Conservation (phyloP, 92 coral and sea anemone species). For the Desmophyllum pertusum region DNA sequence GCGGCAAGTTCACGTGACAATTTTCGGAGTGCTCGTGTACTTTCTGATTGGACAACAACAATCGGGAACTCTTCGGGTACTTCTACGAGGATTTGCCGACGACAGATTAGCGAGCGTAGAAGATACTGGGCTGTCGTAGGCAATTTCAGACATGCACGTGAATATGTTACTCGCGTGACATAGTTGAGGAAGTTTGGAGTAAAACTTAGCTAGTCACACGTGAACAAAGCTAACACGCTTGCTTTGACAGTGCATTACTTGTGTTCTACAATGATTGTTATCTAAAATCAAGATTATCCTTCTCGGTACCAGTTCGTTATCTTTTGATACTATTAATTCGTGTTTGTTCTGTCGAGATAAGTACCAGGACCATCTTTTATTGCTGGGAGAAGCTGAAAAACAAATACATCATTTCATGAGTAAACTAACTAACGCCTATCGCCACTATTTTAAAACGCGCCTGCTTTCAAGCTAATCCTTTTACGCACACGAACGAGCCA, state of each 20-base stretch:
- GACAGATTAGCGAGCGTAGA: no score
- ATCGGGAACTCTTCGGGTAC: background rate
- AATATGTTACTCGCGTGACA: background rate
- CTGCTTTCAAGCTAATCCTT: background rate
- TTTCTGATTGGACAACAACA: background rate
- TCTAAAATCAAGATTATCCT: background rate
- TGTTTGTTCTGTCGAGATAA: background rate
- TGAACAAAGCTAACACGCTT: background rate
- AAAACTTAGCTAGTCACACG: background rate
- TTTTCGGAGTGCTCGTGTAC: background rate
- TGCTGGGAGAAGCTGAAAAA: conserved; percentile 4
- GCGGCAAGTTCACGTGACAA: no score
- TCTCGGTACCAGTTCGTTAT: background rate
- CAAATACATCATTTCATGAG: background rate
- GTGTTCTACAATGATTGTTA: no score
- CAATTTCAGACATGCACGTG: background rate
- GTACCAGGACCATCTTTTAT: background rate
- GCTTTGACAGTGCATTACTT: background rate
- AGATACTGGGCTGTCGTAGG: no score
- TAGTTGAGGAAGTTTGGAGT: background rate
- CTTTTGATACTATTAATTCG: background rate
- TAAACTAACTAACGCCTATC: background rate
- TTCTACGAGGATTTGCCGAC: background rate
- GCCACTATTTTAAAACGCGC: background rate
- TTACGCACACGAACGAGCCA: background rate